Conservation (phyloP, 64 coral and sea anemone species). For the Pocillopora damicornis region DNA sequence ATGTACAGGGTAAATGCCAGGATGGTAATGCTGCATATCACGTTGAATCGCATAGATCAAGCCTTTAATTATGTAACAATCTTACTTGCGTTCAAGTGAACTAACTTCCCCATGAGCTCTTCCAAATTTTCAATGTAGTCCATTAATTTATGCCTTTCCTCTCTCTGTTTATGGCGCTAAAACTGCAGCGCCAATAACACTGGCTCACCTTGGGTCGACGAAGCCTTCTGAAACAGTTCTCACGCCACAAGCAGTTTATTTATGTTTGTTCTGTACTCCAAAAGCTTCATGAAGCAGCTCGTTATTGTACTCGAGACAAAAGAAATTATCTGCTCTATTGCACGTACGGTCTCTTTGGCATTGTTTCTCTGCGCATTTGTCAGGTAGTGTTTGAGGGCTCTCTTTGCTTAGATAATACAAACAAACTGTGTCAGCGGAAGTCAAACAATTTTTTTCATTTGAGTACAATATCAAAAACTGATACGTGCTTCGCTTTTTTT, state of each 20-base stretch:
- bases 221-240: not conserved
- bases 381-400: not conserved
- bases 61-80: no score
- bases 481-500: no score
- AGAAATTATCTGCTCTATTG: constrained; percentile 25
- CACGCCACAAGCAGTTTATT: constrained; percentile 24
- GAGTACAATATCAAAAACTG: no score
- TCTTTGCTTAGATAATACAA: constrained; percentile 1
- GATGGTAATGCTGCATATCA: no score
- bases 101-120: no score
- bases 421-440: not conserved
- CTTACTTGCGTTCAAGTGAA: no score
- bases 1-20: no score
- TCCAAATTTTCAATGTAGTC: no score
- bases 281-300: not conserved
- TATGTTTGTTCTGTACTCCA: constrained; percentile 36
- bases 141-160: no score
- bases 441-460: not conserved
- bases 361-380: not conserved
- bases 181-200: not conserved
- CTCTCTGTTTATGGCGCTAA: no score
- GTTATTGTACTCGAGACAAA: constrained; percentile 16
- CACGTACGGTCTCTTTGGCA: not conserved
- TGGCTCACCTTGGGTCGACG: not conserved
- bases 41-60: no score